These are phyloP conservation scores for Diorhabda sublineata DNA, from an alignment of 1,140 invertebrate genomes.

Conservation along the genomic window DNA sequence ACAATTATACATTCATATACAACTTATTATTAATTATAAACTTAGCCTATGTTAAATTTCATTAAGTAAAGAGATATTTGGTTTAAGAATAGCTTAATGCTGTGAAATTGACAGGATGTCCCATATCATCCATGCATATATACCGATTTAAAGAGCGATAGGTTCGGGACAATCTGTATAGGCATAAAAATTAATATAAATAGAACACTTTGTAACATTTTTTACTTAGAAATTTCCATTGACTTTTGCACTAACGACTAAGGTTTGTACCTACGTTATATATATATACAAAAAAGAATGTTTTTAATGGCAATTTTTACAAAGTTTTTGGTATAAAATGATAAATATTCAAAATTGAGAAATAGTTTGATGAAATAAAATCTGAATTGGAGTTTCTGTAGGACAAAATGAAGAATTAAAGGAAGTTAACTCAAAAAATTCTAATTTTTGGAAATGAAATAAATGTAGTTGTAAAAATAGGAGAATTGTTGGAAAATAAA, in stretches of 20 bases:
- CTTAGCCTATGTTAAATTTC: conserved; percentile 25
- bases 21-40: conserved; percentile 28
- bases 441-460: no score
- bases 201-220: not conserved
- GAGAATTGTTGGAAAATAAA: no score
- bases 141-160: no score
- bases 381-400: no score
- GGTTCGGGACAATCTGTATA: no score
- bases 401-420: no score
- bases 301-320: not conserved
- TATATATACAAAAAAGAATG: conserved; percentile 26
- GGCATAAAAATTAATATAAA: not conserved
- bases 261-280: conserved; percentile 31
- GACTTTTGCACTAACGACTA: conserved; percentile 27
- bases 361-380: not conserved
- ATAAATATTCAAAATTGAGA: conserved; percentile 2
- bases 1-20: conserved; percentile 37
- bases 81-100: conserved; percentile 3
- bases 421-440: no score
- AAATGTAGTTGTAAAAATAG: no score
- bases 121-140: no score
- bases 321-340: not conserved
- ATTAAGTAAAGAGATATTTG: conserved; percentile 6
- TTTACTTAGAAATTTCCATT: conserved; percentile 30
- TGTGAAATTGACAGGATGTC: not conserved